Base-by-base conservation (phyloP, 2,797 vertebrate genomes). In the Pempheris klunzingeri region DNA sequence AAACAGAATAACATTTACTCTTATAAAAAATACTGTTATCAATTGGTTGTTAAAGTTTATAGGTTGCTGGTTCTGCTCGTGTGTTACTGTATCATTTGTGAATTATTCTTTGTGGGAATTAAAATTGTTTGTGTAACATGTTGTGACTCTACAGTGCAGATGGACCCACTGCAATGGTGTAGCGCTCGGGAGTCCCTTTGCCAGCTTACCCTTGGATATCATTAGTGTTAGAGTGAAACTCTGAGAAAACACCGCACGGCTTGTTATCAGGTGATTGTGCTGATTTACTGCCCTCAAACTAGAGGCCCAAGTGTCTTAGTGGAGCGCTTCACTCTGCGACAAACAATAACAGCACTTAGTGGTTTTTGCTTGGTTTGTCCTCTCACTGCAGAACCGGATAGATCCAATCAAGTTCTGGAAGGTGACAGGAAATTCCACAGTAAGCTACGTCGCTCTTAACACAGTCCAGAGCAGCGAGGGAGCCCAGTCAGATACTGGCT, bases 341-440 rank as follows among this genome's bases (percentile, higher is more conserved):
- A 73, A 57, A 81, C 74, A 85, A 91, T 68, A 89, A 91, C 86
- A 93, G 93, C 93, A 94, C 92, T 92, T 93, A 90, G 92, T 94
- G 92, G 91, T 93, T 93, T 92, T 83, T 80, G 69, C 71, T 87
- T 78, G 64, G 72, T 83, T 72, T 81, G 76, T 85, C 82, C 82
- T 81, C 55, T 88, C 71, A 39, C 76, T 82, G 79, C 68, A 87
- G 69, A 74, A 24, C 78, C 50, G 58, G 71, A 84, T 32, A 65
- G 58, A 86, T 87, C 82, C 81, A 80, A 90, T 89, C 47, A 62
- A 74, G 81, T 75, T 78, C 70, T 70, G 69, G 72, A 88, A 90
- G 86, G 91, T 87, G 88, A 92, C 89, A 62, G 90, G 92, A 92
- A 89, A 93, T 92, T 93, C 92, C 90, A 88, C 86, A 89, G 88